Conservation (phyloP, 2,797 vertebrate genomes). For the Falco columbarius region DNA sequence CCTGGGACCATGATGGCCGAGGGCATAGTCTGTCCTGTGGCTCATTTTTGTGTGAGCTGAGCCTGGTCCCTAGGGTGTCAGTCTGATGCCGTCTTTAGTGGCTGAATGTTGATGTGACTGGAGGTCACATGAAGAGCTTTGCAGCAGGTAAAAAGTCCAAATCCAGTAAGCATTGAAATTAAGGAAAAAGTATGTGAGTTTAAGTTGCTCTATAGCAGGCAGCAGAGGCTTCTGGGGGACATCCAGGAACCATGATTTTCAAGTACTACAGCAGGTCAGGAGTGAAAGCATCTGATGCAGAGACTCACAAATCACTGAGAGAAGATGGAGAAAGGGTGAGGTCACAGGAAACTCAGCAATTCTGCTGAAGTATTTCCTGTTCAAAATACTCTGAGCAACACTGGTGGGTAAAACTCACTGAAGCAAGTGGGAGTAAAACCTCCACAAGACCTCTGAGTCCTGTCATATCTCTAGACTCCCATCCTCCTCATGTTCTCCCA, state of each 20-base stretch:
- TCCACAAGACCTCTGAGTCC: not conserved
- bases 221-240: not conserved
- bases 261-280: not conserved
- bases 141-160: not conserved
- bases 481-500: not conserved
- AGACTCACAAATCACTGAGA: not conserved
- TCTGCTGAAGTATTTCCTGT: not conserved
- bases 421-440: not conserved
- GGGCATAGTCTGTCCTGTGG: no score
- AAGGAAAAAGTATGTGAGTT: not conserved
- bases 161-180: not conserved
- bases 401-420: not conserved
- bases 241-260: not conserved
- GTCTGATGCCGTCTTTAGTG: not conserved
- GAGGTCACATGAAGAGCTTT: not conserved
- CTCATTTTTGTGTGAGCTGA: rapidly evolving
- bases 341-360: not conserved
- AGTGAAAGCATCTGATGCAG: not conserved
- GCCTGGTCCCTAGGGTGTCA: rapidly evolving
- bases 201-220: not conserved
- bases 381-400: not conserved
- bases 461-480: not conserved
- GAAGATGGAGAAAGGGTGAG: not conserved
- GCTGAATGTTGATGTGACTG: not conserved
- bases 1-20: not conserved